Evolutionary conservation across 2,888 invertebrate genomes (phyloP).

Genomic region (Hydriomena furcata): DNA sequence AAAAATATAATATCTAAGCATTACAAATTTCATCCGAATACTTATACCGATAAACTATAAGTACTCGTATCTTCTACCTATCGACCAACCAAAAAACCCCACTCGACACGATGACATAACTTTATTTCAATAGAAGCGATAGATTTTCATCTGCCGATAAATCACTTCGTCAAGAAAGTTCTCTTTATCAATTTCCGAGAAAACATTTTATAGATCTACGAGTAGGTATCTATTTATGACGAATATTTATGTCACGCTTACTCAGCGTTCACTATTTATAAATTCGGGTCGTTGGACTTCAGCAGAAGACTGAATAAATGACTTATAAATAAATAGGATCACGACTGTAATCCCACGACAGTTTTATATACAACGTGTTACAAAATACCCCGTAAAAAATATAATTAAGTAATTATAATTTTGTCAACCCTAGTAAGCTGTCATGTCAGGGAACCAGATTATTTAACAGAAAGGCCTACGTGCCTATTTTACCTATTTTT

Average conservation of each 20-base stretch:
- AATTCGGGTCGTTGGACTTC: constrained; percentile 26
- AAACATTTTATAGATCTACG: constrained; percentile 24
- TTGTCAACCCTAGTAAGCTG: no score
- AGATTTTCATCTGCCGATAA: constrained; percentile 1
- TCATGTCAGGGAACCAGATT: no score
- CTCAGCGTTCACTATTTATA: constrained; percentile 25
- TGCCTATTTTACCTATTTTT: no score
- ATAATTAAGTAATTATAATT: no score
- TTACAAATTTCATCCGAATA: no score
- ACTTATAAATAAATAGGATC: no score
- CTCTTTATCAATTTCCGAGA: constrained; percentile 27
- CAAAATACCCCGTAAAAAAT: no score
- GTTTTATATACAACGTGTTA: no score
- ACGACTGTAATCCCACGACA: no score
- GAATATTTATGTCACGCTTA: constrained; percentile 26
- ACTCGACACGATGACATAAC: not conserved
- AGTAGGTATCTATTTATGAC: constrained; percentile 25
- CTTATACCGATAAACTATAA: no score
- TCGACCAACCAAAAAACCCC: not conserved
- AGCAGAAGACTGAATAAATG: constrained; percentile 12
- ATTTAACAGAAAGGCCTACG: no score
- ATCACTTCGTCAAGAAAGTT: constrained; percentile 13
- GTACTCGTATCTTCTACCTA: not conserved
- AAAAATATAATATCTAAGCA: no score
- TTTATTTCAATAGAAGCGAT: constrained; percentile 1